These are phyloP conservation scores for Ceyx melanurus DNA, from an alignment of 2,113 vertebrate genomes.

Conservation along the genomic window DNA sequence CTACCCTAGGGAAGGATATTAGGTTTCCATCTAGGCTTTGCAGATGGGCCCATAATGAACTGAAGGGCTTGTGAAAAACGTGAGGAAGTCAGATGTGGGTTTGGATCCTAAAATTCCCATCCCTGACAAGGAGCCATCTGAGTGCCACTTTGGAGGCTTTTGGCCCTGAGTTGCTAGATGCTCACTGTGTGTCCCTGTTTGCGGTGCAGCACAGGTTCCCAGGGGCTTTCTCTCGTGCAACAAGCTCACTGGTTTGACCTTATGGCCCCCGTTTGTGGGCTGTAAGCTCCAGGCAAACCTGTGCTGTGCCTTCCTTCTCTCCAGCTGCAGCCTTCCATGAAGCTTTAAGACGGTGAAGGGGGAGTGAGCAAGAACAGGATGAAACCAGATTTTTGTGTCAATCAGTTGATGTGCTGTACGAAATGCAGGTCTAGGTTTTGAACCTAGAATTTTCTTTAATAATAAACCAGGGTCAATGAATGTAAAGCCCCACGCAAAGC, in stretches of 20 bases:
- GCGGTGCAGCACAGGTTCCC: fast-evolving
- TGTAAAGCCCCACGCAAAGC: conserved; percentile 66
- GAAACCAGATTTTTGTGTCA: conserved; percentile 25
- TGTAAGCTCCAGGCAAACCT: background rate
- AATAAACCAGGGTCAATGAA: conserved; percentile 70
- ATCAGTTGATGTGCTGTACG: background rate
- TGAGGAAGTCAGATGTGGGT: background rate
- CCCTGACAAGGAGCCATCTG: background rate
- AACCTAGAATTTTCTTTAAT: conserved; percentile 72
- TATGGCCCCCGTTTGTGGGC: background rate
- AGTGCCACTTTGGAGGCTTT: background rate
- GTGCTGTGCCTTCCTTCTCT: background rate
- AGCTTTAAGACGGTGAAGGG: background rate
- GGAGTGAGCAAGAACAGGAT: background rate
- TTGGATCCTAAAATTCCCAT: conserved; percentile 18
- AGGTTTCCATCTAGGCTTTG: conserved; percentile 27
- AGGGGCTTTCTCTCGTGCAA: fast-evolving
- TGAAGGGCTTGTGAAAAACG: background rate
- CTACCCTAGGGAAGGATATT: background rate
- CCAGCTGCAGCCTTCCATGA: background rate
- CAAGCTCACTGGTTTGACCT: fast-evolving
- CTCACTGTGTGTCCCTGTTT: background rate
- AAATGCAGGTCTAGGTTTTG: conserved; percentile 54
- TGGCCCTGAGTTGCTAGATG: background rate
- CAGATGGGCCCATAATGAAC: background rate